phyloP scores from a whole-genome alignment of 1,140 invertebrate genomes.

The Drosophila arizonae region DNA sequence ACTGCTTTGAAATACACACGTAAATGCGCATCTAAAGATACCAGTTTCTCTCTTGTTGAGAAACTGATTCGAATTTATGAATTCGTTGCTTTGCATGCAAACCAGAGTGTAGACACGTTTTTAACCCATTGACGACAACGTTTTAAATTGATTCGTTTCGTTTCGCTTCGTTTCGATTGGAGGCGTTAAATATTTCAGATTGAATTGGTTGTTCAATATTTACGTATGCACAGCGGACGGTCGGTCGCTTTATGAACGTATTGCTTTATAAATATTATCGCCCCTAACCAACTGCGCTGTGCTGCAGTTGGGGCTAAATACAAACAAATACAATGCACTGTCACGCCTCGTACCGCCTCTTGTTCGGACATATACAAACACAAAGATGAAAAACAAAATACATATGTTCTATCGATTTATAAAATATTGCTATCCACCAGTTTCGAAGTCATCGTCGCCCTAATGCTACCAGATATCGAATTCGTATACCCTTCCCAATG shows the following conservation, averaged over 20 bases:
- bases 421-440: background rate
- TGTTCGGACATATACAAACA: background rate
- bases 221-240: background rate
- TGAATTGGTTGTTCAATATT: background rate
- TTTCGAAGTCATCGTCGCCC: conserved; percentile 1
- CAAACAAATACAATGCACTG: background rate
- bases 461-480: conserved; percentile 56
- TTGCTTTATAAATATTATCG: conserved; percentile 9
- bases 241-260: background rate
- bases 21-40: conserved; percentile 37
- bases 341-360: background rate
- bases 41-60: conserved; percentile 33
- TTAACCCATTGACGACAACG: conserved; percentile 48
- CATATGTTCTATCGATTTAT: conserved; percentile 11
- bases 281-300: background rate
- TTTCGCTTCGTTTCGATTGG: no score
- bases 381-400: background rate
- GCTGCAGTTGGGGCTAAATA: background rate
- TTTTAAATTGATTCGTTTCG: background rate
- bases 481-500: conserved; percentile 12
- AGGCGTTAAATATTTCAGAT: background rate
- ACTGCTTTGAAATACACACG: conserved; percentile 18
- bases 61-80: conserved; percentile 47
- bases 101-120: conserved; percentile 49
- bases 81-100: conserved; percentile 7